phyloP scores from a whole-genome alignment of 2,113 vertebrate genomes.

The Okapia johnstoni region DNA sequence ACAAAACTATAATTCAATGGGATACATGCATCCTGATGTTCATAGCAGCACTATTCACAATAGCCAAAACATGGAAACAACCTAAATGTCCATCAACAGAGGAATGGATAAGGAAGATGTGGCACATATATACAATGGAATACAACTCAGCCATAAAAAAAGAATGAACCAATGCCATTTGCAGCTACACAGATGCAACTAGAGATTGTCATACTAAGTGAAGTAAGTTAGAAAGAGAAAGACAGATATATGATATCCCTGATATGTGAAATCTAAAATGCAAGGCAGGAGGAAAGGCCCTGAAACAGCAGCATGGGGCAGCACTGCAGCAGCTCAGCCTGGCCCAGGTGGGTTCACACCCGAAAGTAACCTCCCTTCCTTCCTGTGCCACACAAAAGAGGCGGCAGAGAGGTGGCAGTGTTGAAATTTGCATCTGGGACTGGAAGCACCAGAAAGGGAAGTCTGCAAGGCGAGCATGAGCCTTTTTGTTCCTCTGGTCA shows the following conservation, averaged over 20 bases:
- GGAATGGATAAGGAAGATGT: background rate
- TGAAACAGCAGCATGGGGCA: background rate
- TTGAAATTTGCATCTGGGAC: background rate
- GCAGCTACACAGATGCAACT: background rate
- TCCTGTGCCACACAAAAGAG: background rate
- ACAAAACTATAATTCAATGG: background rate
- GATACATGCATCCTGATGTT: background rate
- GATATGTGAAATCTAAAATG: background rate
- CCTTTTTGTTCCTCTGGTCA: background rate
- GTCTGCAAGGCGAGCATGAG: background rate
- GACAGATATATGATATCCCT: background rate
- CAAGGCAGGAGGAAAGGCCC: background rate
- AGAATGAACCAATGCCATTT: background rate
- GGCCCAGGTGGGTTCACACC: rapidly evolving
- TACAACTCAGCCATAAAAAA: background rate
- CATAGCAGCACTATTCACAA: background rate
- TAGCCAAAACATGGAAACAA: background rate
- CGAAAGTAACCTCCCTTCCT: background rate
- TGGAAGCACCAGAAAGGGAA: background rate
- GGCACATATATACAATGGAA: background rate
- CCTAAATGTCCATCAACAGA: background rate
- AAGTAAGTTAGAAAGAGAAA: background rate
- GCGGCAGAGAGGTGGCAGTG: background rate
- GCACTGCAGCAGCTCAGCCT: background rate
- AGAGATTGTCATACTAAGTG: background rate